Evolutionary conservation across 2,113 vertebrate genomes (phyloP).

Genomic region (Lampris megalopsis): DNA sequence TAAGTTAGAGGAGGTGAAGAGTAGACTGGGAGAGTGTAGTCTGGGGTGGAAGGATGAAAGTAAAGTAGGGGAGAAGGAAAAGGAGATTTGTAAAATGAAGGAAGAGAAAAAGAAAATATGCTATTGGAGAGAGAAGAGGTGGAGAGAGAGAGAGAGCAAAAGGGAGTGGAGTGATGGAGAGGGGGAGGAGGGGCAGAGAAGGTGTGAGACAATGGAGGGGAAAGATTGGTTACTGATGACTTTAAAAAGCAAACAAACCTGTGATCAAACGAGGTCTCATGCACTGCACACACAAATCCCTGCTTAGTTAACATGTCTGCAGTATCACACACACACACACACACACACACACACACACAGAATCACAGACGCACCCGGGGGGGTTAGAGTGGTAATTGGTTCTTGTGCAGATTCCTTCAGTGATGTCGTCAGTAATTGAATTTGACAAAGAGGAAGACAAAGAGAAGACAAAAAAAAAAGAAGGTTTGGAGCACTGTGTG

Average conservation of each 20-base stretch:
- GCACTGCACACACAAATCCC: neutral
- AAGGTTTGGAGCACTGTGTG: slow-evolving; percentile 19
- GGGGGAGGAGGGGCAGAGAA: neutral
- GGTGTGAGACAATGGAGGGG: neutral
- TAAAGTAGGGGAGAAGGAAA: neutral
- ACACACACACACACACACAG: slow-evolving; percentile 22
- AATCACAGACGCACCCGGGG: slow-evolving; percentile 28
- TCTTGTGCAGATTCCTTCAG: slow-evolving; percentile 55
- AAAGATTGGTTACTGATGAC: neutral
- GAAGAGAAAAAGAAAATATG: neutral
- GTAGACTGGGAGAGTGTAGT: neutral
- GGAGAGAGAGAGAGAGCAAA: neutral
- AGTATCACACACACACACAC: slow-evolving; percentile 7
- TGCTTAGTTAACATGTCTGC: neutral
- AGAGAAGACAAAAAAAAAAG: slow-evolving; percentile 23
- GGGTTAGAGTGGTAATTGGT: slow-evolving; percentile 47
- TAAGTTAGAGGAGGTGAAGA: neutral
- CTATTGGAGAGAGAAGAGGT: neutral
- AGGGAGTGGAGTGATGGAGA: neutral
- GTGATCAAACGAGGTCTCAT: neutral
- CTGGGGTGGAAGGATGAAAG: too few species aligned
- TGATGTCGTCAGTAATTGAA: slow-evolving; percentile 67
- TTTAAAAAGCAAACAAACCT: slow-evolving; percentile 1
- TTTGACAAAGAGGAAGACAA: slow-evolving; percentile 66
- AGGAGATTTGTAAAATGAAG: neutral